These are phyloP conservation scores for Petrosia ficiformis DNA, from an alignment of 37 sponge, comb jelly and placozoan species.

Conservation along the genomic window DNA sequence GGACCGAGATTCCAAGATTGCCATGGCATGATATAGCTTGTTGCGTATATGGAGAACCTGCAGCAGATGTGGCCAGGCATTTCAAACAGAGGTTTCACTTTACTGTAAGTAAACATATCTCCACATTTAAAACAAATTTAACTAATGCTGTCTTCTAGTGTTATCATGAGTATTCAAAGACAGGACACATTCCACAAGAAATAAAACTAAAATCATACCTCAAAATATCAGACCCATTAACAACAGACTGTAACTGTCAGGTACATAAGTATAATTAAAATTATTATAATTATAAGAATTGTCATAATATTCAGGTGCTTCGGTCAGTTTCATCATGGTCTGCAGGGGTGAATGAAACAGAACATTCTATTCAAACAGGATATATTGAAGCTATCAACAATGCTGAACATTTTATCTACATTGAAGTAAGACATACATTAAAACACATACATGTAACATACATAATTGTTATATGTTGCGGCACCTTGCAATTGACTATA, in stretches of 20 bases:
- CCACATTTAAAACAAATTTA: no score
- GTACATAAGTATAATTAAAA: not conserved
- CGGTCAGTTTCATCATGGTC: slow-evolving; percentile 51
- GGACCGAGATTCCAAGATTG: slow-evolving; percentile 36
- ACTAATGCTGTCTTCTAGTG: slow-evolving; percentile 44
- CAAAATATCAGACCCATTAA: not conserved
- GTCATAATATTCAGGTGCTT: slow-evolving; percentile 48
- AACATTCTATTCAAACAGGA: slow-evolving; percentile 43
- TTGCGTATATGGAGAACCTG: slow-evolving; percentile 48
- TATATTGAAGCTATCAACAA: slow-evolving; percentile 42
- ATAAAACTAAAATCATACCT: slow-evolving; percentile 6
- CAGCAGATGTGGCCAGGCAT: slow-evolving; percentile 63
- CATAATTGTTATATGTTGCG: no score
- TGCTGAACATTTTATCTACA: slow-evolving; percentile 69
- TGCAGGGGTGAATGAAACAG: slow-evolving; percentile 17
- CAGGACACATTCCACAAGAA: not conserved
- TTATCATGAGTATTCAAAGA: slow-evolving; percentile 9
- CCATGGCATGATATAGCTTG: slow-evolving; percentile 72
- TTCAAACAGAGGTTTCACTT: slow-evolving; percentile 74
- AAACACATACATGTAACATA: not conserved
- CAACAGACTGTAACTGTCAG: slow-evolving; percentile 13
- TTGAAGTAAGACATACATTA: slow-evolving; percentile 36
- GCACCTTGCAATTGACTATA: no score
- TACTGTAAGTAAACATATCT: slow-evolving; percentile 20
- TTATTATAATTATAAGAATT: not conserved